These are phyloP conservation scores for Allygus modestus DNA, from an alignment of 2,888 invertebrate genomes.

Conservation along the genomic window DNA sequence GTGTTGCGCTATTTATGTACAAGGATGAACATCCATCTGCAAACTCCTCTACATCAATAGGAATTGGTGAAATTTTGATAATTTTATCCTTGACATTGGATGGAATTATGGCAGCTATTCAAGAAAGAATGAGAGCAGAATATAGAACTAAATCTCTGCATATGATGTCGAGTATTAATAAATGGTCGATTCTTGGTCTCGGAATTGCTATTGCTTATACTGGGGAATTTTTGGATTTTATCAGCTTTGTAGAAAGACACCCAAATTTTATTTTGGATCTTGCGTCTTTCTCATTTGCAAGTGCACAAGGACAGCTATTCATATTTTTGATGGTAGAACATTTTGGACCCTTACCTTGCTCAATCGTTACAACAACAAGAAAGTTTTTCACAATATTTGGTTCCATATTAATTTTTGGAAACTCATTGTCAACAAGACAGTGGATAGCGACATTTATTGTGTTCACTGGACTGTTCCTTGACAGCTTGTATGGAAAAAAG, in stretches of 20 bases:
- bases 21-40: conserved; percentile 81
- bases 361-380: too few relatives aligned
- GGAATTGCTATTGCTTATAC: too few relatives aligned
- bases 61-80: conserved; percentile 88
- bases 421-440: conserved; percentile 86
- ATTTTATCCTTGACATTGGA: conserved; percentile 94
- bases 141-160: too few relatives aligned
- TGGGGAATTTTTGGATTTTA: too few relatives aligned
- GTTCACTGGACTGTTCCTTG: conserved; percentile 88
- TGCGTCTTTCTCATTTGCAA: too few relatives aligned
- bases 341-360: too few relatives aligned
- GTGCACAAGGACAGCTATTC: too few relatives aligned
- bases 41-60: conserved; percentile 74
- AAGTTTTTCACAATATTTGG: conserved; percentile 79
- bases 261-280: too few relatives aligned
- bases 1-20: conserved; percentile 96
- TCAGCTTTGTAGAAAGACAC: too few relatives aligned
- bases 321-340: too few relatives aligned
- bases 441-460: conserved; percentile 94
- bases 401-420: conserved; percentile 95
- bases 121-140: conserved; percentile 81
- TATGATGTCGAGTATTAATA: too few relatives aligned
- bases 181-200: too few relatives aligned
- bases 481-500: conserved; percentile 83
- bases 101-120: conserved; percentile 84